Percentiles rank a stretch among this genome's conserved stretches.
Evolutionary conservation across 1,140 invertebrate species (phyloP).

Genomic region (Orussus abietinus): DNA sequence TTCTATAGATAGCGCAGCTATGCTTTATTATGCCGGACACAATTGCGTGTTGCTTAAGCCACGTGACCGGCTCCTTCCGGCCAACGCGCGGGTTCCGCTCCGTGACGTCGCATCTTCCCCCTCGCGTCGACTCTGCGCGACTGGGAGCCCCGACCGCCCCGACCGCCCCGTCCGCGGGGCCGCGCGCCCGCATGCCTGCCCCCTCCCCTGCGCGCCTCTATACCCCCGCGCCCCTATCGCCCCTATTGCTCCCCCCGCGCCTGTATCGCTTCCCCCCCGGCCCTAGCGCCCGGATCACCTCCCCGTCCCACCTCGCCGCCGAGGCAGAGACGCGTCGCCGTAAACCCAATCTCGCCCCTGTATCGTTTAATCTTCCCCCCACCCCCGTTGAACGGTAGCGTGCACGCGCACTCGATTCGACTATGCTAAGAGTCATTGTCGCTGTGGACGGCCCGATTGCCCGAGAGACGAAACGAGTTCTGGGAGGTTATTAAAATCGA

Average conservation of each 20-base stretch:
- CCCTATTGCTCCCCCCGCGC: slow-evolving; percentile 6
- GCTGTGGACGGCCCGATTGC: not conserved
- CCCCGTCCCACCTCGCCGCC: not conserved
- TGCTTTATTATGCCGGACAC: slow-evolving; percentile 49
- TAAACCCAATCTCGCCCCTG: slow-evolving; percentile 15
- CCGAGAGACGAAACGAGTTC: no score
- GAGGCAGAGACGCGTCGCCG: no score
- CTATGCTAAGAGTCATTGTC: slow-evolving; percentile 5
- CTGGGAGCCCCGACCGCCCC: no score
- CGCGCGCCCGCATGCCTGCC: not conserved
- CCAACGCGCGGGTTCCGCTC: slow-evolving; percentile 31
- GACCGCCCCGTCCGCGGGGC: not conserved
- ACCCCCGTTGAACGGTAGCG: slow-evolving; percentile 2
- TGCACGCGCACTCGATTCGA: slow-evolving; percentile 5
- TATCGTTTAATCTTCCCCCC: slow-evolving; percentile 20
- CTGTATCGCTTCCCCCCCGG: not conserved
- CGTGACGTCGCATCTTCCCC: slow-evolving; percentile 29
- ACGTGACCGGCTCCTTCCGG: slow-evolving; percentile 48
- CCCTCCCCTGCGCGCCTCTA: not conserved
- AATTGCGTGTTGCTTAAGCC: slow-evolving; percentile 50
- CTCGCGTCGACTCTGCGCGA: no score
- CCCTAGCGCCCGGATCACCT: not conserved
- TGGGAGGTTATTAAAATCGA: no score
- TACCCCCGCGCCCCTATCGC: not conserved
- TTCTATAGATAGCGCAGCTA: slow-evolving; percentile 25